These are phyloP conservation scores for Campopleginae sp. DNA, from an alignment of 2,888 invertebrate species.

Conservation along the genomic window DNA sequence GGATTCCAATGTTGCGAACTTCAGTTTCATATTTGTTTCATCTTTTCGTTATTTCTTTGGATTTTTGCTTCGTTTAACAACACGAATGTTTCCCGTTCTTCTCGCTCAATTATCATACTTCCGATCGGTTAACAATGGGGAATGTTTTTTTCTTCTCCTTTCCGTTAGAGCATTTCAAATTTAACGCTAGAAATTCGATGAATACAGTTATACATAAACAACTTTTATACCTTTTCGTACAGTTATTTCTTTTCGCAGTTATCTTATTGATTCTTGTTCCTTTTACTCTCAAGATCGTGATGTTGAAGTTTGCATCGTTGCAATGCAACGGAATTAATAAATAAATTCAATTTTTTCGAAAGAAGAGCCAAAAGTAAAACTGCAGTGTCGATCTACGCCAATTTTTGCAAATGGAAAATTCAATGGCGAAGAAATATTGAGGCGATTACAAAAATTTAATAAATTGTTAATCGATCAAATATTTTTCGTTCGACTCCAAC, in stretches of 20 bases:
- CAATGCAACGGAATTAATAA: too few species aligned
- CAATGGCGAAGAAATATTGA: too few species aligned
- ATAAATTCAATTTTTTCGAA: too few species aligned
- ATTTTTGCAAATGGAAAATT: too few species aligned
- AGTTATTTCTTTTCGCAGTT: not conserved
- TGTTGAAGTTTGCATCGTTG: too few species aligned
- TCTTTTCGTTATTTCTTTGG: constrained; percentile 11
- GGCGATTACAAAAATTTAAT: too few species aligned
- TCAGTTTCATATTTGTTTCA: too few species aligned
- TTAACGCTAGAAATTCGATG: constrained; percentile 37
- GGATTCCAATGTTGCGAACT: too few species aligned
- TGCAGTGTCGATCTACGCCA: too few species aligned
- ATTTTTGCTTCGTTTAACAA: not conserved
- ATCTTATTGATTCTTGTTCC: not conserved
- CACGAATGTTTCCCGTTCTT: not conserved
- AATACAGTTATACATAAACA: constrained; percentile 18
- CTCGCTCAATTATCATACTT: constrained; percentile 42
- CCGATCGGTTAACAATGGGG: constrained; percentile 76
- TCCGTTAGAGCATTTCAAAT: constrained; percentile 22
- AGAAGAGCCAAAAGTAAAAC: too few species aligned
- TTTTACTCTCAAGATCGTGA: constrained; percentile 30
- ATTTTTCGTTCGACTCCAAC: too few species aligned
- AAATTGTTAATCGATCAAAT: too few species aligned
- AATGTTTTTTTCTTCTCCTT: constrained; percentile 62
- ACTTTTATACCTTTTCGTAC: not conserved